Percentiles rank a stretch among this genome's conserved stretches.
These are phyloP conservation scores for Menidia beryllina DNA, from an alignment of 2,113 vertebrate genomes.

Conservation along the genomic window DNA sequence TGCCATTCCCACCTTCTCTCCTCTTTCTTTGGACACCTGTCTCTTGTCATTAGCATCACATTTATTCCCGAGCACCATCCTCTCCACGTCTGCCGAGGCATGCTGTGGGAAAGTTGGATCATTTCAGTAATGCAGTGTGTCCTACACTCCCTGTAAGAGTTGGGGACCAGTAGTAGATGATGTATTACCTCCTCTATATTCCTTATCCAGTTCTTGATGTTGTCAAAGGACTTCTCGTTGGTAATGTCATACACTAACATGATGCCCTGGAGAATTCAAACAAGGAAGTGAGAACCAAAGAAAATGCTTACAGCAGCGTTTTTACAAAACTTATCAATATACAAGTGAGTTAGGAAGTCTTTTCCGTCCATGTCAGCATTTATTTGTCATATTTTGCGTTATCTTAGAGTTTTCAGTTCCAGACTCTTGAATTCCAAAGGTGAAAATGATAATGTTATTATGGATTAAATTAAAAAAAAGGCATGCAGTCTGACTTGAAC, in stretches of 20 bases:
- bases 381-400: background rate
- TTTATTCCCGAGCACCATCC: conserved; percentile 98
- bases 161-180: background rate
- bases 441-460: background rate
- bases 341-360: background rate
- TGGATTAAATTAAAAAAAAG: background rate
- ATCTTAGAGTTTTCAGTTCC: conserved; percentile 5
- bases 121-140: background rate
- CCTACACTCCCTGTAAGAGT: background rate
- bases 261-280: conserved; percentile 85
- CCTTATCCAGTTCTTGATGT: conserved; percentile 98
- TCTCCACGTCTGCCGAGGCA: conserved; percentile 95
- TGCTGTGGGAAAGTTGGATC: conserved; percentile 79
- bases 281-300: background rate
- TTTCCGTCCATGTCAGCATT: background rate
- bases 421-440: background rate
- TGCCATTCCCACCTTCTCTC: conserved; percentile 86
- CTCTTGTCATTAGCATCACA: conserved; percentile 97
- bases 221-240: conserved; percentile 97
- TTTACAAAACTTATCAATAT: background rate
- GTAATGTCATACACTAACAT: conserved; percentile 98
- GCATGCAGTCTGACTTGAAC: conserved; percentile 33
- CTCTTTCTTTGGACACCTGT: conserved; percentile 95
- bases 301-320: too few species aligned
- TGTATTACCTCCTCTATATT: conserved; percentile 93